phyloP scores from a whole-genome alignment of 2,113 vertebrate species.

The Nyctereutes procyonoides region DNA sequence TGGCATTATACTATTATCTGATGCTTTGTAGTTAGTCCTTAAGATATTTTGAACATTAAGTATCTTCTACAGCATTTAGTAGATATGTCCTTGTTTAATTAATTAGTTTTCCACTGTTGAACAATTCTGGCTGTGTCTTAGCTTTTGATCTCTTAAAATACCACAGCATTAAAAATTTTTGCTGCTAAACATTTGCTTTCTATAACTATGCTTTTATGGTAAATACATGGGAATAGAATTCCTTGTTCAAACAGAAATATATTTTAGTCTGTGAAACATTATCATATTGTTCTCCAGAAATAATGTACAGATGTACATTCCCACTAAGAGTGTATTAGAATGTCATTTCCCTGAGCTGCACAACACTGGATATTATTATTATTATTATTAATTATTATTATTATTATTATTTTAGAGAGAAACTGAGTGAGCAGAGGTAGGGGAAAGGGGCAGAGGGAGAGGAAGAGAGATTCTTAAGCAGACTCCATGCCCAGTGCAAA shows the following conservation, averaged over 20 bases:
- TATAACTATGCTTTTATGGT: conserved; percentile 41
- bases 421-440: neutral
- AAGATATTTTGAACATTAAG: conserved; percentile 42
- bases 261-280: conserved; percentile 29
- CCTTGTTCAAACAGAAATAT: conserved; percentile 26
- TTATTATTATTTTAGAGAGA: neutral
- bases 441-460: neutral
- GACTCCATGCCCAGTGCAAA: neutral
- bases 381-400: too few species aligned
- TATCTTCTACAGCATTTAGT: neutral
- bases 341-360: conserved; percentile 44
- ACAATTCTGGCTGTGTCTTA: neutral
- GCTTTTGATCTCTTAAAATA: conserved; percentile 42
- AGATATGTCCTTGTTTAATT: conserved; percentile 44
- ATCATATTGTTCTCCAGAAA: conserved; percentile 1
- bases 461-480: neutral
- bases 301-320: conserved; percentile 9
- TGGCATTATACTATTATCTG: neutral
- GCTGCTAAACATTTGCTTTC: neutral
- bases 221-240: conserved; percentile 50
- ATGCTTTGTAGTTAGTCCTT: neutral
- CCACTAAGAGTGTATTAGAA: neutral
- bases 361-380: neutral
- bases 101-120: conserved; percentile 22
- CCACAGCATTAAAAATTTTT: conserved; percentile 32